Conservation (phyloP, 2,797 vertebrate genomes). For the Lateolabrax maculatus region DNA sequence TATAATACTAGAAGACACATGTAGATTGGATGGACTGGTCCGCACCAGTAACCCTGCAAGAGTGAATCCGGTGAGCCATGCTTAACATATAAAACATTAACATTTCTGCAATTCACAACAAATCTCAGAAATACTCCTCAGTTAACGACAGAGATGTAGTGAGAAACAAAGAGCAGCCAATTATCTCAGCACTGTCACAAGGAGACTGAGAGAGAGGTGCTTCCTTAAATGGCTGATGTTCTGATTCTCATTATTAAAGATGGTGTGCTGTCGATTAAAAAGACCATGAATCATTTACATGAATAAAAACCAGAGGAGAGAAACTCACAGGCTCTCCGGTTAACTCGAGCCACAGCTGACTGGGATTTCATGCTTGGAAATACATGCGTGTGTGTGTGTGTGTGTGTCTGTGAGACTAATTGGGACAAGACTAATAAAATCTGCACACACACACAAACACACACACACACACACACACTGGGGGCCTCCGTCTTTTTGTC, state of each 20-base stretch:
- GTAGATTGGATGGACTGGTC: not conserved
- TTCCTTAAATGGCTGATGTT: not conserved
- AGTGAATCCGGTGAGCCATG: too few relatives aligned
- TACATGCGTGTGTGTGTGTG: not conserved
- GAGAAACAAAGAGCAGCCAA: conserved; percentile 12
- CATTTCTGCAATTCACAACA: not conserved
- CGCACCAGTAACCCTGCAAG: not conserved
- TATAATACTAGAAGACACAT: too few relatives aligned
- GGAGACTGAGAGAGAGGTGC: fast-evolving
- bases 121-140: not conserved
- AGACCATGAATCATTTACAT: not conserved
- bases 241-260: conserved; percentile 4
- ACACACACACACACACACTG: not conserved
- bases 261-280: not conserved
- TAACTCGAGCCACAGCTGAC: conserved; percentile 10
- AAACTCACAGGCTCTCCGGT: not conserved
- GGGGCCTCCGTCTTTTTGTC: conserved; percentile 22
- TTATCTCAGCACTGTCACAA: conserved; percentile 4
- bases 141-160: not conserved
- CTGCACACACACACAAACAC: not conserved
- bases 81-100: not conserved
- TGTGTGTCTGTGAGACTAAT: conserved; percentile 18
- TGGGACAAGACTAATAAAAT: conserved; percentile 34
- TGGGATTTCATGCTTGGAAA: not conserved
- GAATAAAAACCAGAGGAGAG: not conserved